Evolutionary conservation across 2,113 vertebrate genomes (phyloP), one percentile per base, ranked within the genome.

Genomic region (Lampris megalopsis): DNA sequence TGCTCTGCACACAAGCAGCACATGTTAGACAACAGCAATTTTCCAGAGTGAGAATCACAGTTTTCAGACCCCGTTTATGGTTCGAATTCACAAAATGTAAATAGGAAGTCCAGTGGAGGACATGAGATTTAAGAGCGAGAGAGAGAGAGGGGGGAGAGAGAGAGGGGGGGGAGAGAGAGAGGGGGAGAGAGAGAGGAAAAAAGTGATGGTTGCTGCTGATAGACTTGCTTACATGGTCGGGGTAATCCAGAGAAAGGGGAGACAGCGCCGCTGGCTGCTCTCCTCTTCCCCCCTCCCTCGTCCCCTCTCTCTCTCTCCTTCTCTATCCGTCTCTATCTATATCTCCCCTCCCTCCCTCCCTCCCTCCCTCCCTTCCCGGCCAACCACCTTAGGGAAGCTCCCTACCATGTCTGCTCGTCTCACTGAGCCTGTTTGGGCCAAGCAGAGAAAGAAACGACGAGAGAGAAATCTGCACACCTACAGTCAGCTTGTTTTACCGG

Each of bases 391-490:
- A 60, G 83, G 84, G 88, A 81, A 79, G 79, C 80, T 86, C 72
- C 36, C 80, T 81, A 72, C 79, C 81, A 78, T 86, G 89, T 93
- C 89, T 77, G 85, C 70, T 24, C 57, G 90, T 91, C 65, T 42
- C 71, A 91, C 92, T 90, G 92, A 90, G 91, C 89, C 91, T 92
- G 91, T 93, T 88, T 92, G 89, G 92, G 92, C 88, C 79, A 74
- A 78, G 24, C 24, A 24, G 24, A 24, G 24, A 24, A 24, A 24
- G 24, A 24, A 24, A 24, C 24, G 24, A 24, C 24, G 24, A 24
- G 24, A 24, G 24, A 24, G 24, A 24, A 24, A 24, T 24, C 24
- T 24, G 24, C 24, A 24, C 24, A 24, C 24, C 24, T 24, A 24
- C 24, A 24, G 24, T 24, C 24, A 24, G 24, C 24, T 24, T 24